These are phyloP conservation scores for Diloba caeruleocephala DNA, from an alignment of 2,888 invertebrate genomes.

Conservation along the genomic window DNA sequence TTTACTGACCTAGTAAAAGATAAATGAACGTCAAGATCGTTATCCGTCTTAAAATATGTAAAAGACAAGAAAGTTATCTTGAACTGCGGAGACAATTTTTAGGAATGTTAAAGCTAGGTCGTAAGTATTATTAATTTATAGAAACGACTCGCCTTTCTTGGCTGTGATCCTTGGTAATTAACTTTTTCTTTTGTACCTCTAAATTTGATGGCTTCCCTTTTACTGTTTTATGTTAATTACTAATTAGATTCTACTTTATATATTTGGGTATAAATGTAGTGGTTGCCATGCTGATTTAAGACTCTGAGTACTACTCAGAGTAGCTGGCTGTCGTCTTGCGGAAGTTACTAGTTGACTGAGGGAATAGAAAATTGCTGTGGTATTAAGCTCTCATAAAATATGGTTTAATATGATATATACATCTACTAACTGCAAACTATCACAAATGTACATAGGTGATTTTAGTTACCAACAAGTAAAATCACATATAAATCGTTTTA, in stretches of 20 bases:
- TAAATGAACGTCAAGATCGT: slow-evolving; percentile 6
- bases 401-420: slow-evolving; percentile 23
- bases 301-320: slow-evolving; percentile 3
- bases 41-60: slow-evolving; percentile 2
- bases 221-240: slow-evolving; percentile 33
- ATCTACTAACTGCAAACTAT: slow-evolving; percentile 3
- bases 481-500: too few relatives aligned
- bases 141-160: slow-evolving; percentile 10
- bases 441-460: too few relatives aligned
- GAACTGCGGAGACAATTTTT: slow-evolving; percentile 1
- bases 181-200: slow-evolving; percentile 20
- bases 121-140: slow-evolving; percentile 32
- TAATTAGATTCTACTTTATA: slow-evolving; percentile 8
- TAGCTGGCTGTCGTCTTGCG: slow-evolving; percentile 21
- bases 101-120: slow-evolving; percentile 13
- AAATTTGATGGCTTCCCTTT: slow-evolving; percentile 35
- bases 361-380: slow-evolving; percentile 7
- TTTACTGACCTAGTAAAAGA: slow-evolving; percentile 3
- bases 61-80: slow-evolving; percentile 5
- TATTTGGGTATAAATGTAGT: slow-evolving; percentile 6
- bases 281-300: slow-evolving; percentile 5
- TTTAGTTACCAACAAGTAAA: too few relatives aligned
- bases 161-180: slow-evolving; percentile 19
- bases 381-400: slow-evolving; percentile 35
- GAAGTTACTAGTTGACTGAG: slow-evolving; percentile 22